These are phyloP conservation scores for Anolis carolinensis DNA, from an alignment of 2,113 vertebrate species.

Conservation along the genomic window DNA sequence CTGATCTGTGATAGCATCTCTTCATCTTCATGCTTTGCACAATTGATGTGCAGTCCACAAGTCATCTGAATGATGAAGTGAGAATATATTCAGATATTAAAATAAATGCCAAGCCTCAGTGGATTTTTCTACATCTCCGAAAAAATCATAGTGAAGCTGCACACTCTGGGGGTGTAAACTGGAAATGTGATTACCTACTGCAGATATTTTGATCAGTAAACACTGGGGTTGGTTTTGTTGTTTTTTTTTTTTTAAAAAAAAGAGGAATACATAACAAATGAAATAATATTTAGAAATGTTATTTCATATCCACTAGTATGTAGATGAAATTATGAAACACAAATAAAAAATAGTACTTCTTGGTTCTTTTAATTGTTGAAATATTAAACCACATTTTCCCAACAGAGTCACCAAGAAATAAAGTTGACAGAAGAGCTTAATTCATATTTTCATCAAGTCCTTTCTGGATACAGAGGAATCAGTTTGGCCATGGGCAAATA, in stretches of 20 bases:
- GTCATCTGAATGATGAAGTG: conserved; percentile 51
- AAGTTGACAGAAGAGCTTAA: no score
- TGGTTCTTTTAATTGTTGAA: background rate
- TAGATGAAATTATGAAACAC: conserved; percentile 18
- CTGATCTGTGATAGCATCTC: conserved; percentile 44
- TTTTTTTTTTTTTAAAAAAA: background rate
- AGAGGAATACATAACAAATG: conserved; percentile 13
- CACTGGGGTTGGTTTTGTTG: background rate
- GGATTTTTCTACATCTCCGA: conserved; percentile 32
- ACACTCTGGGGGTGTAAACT: conserved; percentile 20
- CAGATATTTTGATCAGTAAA: conserved; percentile 41
- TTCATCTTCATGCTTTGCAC: conserved; percentile 23
- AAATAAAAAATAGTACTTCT: background rate
- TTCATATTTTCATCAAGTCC: no score
- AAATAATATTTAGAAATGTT: conserved; percentile 10
- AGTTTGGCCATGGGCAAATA: no score
- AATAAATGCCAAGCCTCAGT: conserved; percentile 59
- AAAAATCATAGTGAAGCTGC: conserved; percentile 39
- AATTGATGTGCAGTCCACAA: conserved; percentile 50
- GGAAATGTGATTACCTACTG: conserved; percentile 28
- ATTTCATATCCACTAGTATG: background rate
- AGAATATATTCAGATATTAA: conserved; percentile 67
- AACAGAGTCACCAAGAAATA: no score
- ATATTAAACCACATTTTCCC: no score
- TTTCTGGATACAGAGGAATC: no score